These are phyloP conservation scores for Megalopta genalis DNA, from an alignment of 1,140 invertebrate species.

Conservation along the genomic window DNA sequence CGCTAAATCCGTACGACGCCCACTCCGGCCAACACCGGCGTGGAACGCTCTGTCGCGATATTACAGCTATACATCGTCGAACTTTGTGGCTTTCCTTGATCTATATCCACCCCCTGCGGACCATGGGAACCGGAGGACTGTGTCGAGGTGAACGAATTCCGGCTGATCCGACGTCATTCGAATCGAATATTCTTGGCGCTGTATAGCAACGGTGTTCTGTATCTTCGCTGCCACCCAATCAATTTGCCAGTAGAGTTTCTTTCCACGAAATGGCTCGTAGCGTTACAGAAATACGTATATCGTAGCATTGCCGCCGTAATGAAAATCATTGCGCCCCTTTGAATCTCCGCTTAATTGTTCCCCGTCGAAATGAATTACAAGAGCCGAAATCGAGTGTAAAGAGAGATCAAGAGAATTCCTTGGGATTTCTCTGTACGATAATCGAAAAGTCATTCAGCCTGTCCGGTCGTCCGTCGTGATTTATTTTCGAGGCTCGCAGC, in stretches of 20 bases:
- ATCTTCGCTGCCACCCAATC: not conserved
- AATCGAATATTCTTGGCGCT: not conserved
- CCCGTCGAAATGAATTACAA: no score
- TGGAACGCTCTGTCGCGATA: slow-evolving; percentile 27
- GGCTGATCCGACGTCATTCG: not conserved
- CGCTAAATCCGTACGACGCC: slow-evolving; percentile 75
- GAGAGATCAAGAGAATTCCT: no score
- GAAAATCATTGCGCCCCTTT: no score
- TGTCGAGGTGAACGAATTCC: not conserved
- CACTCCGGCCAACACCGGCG: slow-evolving; percentile 54
- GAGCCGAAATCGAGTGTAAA: no score
- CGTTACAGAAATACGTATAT: no score
- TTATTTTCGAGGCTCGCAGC: not conserved
- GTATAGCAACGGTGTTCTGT: not conserved
- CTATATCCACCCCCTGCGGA: slow-evolving; percentile 10
- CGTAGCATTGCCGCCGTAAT: no score
- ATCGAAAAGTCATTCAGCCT: not conserved
- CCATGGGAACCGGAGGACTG: not conserved
- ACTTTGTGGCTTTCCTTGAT: slow-evolving; percentile 42
- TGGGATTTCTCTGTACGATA: no score
- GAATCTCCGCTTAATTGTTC: no score
- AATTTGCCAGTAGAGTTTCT: no score
- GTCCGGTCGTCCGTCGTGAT: not conserved
- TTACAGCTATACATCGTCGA: slow-evolving; percentile 15
- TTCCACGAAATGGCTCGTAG: no score